Conservation (phyloP, 2,888 invertebrate genomes). For the Epirrhoe alternata region DNA sequence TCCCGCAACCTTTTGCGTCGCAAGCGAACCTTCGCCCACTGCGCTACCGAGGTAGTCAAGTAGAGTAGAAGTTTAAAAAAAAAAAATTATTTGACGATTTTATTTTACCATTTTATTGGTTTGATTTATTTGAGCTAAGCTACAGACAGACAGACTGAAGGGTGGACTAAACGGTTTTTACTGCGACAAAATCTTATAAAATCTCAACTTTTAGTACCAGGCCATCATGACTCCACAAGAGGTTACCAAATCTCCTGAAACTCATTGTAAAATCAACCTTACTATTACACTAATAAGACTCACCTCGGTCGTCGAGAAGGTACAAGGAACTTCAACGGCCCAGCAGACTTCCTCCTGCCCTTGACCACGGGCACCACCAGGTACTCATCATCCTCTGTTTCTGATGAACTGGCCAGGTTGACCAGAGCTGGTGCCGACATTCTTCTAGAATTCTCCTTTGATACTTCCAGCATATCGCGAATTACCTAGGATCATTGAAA, state of each 20-base stretch:
- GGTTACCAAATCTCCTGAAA: not conserved
- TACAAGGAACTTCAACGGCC: constrained; percentile 72
- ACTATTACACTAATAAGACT: constrained; percentile 44
- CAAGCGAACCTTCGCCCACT: too few species aligned
- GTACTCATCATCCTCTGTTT: constrained; percentile 73
- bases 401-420: constrained; percentile 75
- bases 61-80: too few species aligned
- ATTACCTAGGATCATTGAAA: constrained; percentile 46
- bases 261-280: not conserved
- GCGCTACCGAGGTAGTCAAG: too few species aligned
- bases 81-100: too few species aligned
- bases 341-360: constrained; percentile 83
- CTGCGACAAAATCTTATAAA: too few species aligned
- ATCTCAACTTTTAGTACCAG: constrained; percentile 1
- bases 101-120: too few species aligned
- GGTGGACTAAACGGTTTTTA: too few species aligned
- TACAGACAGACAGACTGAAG: too few species aligned
- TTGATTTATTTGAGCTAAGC: too few species aligned
- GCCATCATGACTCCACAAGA: not conserved
- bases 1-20: too few species aligned
- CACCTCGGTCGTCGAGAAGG: constrained; percentile 76
- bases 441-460: constrained; percentile 75
- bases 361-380: constrained; percentile 79
- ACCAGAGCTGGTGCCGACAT: constrained; percentile 85
- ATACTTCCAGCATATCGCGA: constrained; percentile 75